A percentile compares a stretch with the other conserved stretches of the same genome.
phyloP scores from a whole-genome alignment of 2,113 vertebrate genomes.

The Glaucomys volans region DNA sequence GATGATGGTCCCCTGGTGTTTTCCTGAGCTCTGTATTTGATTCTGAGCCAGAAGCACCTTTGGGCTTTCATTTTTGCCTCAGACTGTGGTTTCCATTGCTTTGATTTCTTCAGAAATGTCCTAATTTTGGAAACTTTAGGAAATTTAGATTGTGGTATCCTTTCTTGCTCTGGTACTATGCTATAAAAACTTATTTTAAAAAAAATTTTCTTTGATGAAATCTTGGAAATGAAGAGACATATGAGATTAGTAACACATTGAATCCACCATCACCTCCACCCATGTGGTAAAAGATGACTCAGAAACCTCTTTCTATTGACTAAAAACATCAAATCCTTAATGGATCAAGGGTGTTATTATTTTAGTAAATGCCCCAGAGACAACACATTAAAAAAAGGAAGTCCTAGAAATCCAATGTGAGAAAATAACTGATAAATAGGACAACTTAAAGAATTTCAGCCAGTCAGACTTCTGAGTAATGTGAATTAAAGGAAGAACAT shows the following conservation, averaged over 20 bases:
- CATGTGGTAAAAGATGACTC: background rate
- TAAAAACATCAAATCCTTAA: background rate
- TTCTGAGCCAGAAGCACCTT: background rate
- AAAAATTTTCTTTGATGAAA: background rate
- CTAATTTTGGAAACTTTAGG: background rate
- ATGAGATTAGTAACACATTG: background rate
- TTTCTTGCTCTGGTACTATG: background rate
- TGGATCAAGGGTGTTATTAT: background rate
- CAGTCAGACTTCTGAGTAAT: background rate
- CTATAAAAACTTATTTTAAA: background rate
- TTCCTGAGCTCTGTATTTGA: background rate
- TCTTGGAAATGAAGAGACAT: background rate
- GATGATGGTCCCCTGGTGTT: background rate
- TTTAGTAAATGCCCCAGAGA: background rate
- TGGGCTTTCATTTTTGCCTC: background rate
- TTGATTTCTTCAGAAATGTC: background rate
- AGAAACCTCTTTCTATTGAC: slow-evolving; percentile 8
- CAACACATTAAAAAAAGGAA: background rate
- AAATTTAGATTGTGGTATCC: background rate
- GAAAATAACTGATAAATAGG: slow-evolving; percentile 19
- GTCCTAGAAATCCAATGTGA: background rate
- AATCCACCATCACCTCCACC: background rate
- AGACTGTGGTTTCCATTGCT: background rate
- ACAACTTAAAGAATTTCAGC: background rate
- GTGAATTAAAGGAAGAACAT: background rate